Base-by-base conservation (phyloP, 2,113 vertebrate species). In the Microcebus jonahi region DNA sequence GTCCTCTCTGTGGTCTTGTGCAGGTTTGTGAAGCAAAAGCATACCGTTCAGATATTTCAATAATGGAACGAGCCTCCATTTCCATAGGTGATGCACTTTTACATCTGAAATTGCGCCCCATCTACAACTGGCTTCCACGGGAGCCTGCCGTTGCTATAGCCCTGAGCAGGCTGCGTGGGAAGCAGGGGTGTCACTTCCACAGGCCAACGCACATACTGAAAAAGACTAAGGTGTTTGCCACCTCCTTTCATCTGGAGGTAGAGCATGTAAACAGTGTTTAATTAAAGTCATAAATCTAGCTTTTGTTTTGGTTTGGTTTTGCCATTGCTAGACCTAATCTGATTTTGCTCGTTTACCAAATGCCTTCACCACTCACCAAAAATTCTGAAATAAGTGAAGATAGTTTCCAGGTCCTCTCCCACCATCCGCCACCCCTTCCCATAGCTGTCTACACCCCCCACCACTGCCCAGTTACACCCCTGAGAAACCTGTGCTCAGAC, bases 281-380 rank as follows among this genome's bases (percentile, higher is more conserved):
- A 95, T 96, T 91, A 81, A 84, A 97, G 91, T 97, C 96, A 88
- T 81, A 98, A 98, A 98, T 97, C 59, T 55, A 84, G 97, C 91
- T 71, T 94, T 94, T 97, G 94, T 83, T 96, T 97, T 87, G 81
- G 88, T 96, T 97, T 89, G 95, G 81, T 96, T 98, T 91, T 97
- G 76, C 80, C 77, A 59, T 97, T 91, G 97, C 97, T 97, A 96
- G 70, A 96, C 97, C 95, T 86, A 96, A 57, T 91, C 68, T 84
- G 90, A 76, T 89, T 95, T 93, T 90, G 70, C 42, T 94, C 90
- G 45, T 93, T 92, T 94, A 68, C 65, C 39, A 65, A 95, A 76
- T 85, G 39, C 42, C 89, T 85, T 85, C n/a, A 96, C 88, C 87
- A 42, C 86, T 53, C 68, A 87, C 67, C 73, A 88, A 45, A 92